phyloP scores from a whole-genome alignment of 2,888 invertebrate genomes.

The Drosophila anomelani region DNA sequence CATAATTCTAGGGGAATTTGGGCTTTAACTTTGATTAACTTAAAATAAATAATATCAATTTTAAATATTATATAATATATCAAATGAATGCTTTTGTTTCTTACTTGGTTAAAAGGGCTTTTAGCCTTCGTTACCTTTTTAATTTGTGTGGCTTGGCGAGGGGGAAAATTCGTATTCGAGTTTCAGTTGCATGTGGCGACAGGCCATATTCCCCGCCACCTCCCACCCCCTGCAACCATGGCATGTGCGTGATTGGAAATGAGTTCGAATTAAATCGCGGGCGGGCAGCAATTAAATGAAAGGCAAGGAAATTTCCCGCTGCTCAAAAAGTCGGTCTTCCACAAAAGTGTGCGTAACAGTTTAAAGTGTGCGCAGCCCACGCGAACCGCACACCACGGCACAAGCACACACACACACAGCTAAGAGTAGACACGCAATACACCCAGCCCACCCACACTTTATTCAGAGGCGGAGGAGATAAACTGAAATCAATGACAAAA shows the following conservation, averaged over 20 bases:
- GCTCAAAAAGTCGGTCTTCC: constrained; percentile 35
- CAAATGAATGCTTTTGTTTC: background rate
- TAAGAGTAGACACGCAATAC: background rate
- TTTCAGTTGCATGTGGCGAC: constrained; percentile 48
- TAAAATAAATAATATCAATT: no score
- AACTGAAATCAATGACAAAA: constrained; percentile 59
- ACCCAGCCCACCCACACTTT: constrained; percentile 2
- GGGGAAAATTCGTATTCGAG: background rate
- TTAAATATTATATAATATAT: no score
- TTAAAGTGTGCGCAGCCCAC: constrained; percentile 22
- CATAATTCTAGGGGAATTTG: background rate
- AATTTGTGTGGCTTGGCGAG: background rate
- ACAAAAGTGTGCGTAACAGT: constrained; percentile 35
- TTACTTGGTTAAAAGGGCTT: background rate
- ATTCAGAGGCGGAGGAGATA: constrained; percentile 36
- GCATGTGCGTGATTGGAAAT: constrained; percentile 59
- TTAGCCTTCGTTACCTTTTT: background rate
- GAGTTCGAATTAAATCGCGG: constrained; percentile 60
- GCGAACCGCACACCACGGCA: constrained; percentile 8
- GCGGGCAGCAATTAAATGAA: constrained; percentile 62
- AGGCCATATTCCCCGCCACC: background rate
- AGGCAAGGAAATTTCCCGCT: constrained; percentile 40
- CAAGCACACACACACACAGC: background rate
- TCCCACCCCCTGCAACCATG: background rate
- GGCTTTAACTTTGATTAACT: rapidly evolving